Conservation (phyloP, 2,888 invertebrate species). For the Harmothoe impar region DNA sequence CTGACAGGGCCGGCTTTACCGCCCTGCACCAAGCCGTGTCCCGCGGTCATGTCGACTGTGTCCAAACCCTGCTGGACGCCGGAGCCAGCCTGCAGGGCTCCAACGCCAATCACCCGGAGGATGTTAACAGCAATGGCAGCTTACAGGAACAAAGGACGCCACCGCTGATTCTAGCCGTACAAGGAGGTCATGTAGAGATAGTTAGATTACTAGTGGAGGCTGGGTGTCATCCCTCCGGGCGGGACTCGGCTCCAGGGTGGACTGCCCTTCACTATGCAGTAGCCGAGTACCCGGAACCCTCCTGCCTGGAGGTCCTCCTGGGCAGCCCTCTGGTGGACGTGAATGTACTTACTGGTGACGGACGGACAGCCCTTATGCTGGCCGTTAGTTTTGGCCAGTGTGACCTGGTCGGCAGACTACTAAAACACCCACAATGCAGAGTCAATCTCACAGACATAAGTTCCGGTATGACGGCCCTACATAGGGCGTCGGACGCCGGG, state of each 20-base stretch:
- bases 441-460: conserved; percentile 43
- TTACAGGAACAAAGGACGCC: neutral
- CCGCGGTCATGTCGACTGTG: conserved; percentile 5
- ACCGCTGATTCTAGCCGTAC: conserved; percentile 38
- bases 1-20: conserved; percentile 16
- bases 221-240: neutral
- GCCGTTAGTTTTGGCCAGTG: conserved; percentile 60
- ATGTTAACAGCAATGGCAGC: neutral
- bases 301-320: conserved; percentile 21
- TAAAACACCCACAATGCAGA: conserved; percentile 8
- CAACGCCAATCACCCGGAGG: neutral
- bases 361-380: conserved; percentile 59
- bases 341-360: neutral
- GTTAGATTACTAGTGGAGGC: neutral
- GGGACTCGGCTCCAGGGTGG: conserved; percentile 7
- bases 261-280: conserved; percentile 44
- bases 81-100: neutral
- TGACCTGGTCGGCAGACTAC: neutral
- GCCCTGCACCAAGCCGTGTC: conserved; percentile 49
- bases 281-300: conserved; percentile 1
- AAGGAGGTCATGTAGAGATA: conserved; percentile 9
- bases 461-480: conserved; percentile 65
- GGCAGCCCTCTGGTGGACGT: conserved; percentile 9
- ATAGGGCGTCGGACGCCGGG: conserved; percentile 60
- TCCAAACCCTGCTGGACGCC: neutral